These are phyloP conservation scores for Apis dorsata DNA, from an alignment of 1,140 invertebrate genomes.

Conservation along the genomic window DNA sequence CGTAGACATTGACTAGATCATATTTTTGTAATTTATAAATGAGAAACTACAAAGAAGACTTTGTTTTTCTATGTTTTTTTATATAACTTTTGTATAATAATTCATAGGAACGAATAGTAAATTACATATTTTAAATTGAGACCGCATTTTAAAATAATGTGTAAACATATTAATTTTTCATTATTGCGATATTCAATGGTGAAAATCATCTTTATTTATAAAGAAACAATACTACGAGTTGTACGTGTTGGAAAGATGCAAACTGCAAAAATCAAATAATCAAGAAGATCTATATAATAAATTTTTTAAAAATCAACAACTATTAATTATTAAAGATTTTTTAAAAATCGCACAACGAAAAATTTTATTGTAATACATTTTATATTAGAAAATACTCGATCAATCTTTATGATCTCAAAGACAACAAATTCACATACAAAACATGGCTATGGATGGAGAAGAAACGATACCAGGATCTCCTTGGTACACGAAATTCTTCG, in stretches of 20 bases:
- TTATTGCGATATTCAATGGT: not conserved
- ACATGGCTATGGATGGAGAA: slow-evolving; percentile 53
- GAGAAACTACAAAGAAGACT: not conserved
- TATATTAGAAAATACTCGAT: not conserved
- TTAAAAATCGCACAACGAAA: not conserved
- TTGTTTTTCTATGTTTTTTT: no score
- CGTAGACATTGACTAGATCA: no score
- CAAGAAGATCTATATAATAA: not conserved
- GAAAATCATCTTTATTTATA: slow-evolving; percentile 2
- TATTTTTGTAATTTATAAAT: not conserved
- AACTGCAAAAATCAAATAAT: not conserved
- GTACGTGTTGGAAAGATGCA: not conserved
- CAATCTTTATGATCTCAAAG: slow-evolving; percentile 45
- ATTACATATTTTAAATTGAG: no score
- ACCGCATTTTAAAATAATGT: not conserved
- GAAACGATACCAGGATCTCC: slow-evolving; percentile 42
- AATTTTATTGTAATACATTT: not conserved
- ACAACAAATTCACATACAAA: not conserved
- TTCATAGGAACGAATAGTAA: no score
- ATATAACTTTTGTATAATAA: no score
- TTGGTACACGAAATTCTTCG: slow-evolving; percentile 72
- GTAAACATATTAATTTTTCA: not conserved
- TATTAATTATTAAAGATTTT: not conserved
- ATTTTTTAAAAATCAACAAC: not conserved
- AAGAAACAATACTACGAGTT: not conserved